Conservation (phyloP, 2,797 vertebrate genomes). For the Crocidura indochinensis region DNA sequence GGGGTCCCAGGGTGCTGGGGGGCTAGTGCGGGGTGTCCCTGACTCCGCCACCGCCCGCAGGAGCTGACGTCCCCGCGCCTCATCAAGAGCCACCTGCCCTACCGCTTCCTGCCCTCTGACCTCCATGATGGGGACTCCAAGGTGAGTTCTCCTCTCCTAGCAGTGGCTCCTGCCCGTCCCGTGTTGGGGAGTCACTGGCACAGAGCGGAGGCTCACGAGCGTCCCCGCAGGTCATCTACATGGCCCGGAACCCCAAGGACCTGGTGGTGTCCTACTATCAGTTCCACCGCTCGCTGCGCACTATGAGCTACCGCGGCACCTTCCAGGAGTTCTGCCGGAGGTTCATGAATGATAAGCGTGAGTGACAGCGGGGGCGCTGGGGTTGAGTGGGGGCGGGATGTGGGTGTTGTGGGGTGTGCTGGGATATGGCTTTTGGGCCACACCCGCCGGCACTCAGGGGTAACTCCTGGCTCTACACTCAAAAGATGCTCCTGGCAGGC, state of each 20-base stretch:
- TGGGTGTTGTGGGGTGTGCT: too few relatives aligned
- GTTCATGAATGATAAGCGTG: conserved; percentile 99
- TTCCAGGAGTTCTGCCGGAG: conserved; percentile 99
- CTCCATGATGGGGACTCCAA: conserved; percentile 98
- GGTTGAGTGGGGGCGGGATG: too few relatives aligned
- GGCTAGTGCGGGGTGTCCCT: not conserved
- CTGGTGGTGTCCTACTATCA: conserved; percentile 99
- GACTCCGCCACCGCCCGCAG: conserved; percentile 82
- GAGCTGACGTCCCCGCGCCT: conserved; percentile 98
- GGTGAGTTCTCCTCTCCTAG: conserved; percentile 65
- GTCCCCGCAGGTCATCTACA: conserved; percentile 95
- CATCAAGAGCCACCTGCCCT: conserved; percentile 99
- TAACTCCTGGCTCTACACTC: too few relatives aligned
- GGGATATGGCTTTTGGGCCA: too few relatives aligned
- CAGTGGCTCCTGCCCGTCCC: too few relatives aligned
- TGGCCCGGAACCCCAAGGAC: conserved; percentile 99
- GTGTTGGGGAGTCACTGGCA: not conserved
- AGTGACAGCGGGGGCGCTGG: conserved; percentile 80
- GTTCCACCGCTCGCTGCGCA: conserved; percentile 98
- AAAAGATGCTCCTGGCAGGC: too few relatives aligned
- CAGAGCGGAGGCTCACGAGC: not conserved
- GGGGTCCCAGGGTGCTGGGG: too few relatives aligned
- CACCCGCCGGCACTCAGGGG: too few relatives aligned
- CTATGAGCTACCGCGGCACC: conserved; percentile 99
- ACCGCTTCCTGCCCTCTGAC: conserved; percentile 96